Percentiles rank a stretch among this genome's conserved stretches.
Conservation (phyloP, 2,113 vertebrate genomes). For the Tiliqua scincoides region DNA sequence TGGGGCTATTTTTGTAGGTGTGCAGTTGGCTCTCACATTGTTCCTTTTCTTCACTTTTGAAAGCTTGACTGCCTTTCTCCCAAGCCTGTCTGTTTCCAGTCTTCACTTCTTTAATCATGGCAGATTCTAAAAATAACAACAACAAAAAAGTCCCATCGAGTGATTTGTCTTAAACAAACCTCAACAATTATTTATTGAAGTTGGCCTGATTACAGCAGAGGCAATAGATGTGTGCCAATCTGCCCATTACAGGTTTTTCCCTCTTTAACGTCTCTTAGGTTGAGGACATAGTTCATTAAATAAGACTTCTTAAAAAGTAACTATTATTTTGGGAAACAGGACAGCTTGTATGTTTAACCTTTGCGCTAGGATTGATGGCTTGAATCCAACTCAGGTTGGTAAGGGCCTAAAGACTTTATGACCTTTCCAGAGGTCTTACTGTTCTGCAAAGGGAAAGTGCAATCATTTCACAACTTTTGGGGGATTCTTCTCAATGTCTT, state of each 20-base stretch:
- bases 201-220: slow-evolving; percentile 42
- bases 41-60: slow-evolving; percentile 18
- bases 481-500: neutral
- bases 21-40: slow-evolving; percentile 26
- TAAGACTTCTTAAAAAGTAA: slow-evolving; percentile 16
- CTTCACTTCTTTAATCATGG: slow-evolving; percentile 47
- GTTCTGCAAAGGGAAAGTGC: neutral
- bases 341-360: neutral
- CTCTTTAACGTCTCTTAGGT: neutral
- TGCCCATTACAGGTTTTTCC: slow-evolving; percentile 35
- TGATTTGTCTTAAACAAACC: slow-evolving; percentile 34
- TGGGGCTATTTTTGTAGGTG: slow-evolving; percentile 51
- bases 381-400: neutral
- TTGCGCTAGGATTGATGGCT: neutral
- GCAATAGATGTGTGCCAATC: slow-evolving; percentile 22
- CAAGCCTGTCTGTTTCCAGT: slow-evolving; percentile 40
- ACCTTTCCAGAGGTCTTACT: neutral
- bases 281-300: slow-evolving; percentile 32
- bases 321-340: slow-evolving; percentile 1
- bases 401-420: neutral
- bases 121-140: slow-evolving; percentile 54
- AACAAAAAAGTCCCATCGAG: slow-evolving; percentile 35
- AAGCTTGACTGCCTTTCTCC: slow-evolving; percentile 33
- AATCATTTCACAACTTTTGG: neutral
- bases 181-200: slow-evolving; percentile 52